phyloP scores from a whole-genome alignment of 2,888 invertebrate genomes.

The Eurytoma californica region DNA sequence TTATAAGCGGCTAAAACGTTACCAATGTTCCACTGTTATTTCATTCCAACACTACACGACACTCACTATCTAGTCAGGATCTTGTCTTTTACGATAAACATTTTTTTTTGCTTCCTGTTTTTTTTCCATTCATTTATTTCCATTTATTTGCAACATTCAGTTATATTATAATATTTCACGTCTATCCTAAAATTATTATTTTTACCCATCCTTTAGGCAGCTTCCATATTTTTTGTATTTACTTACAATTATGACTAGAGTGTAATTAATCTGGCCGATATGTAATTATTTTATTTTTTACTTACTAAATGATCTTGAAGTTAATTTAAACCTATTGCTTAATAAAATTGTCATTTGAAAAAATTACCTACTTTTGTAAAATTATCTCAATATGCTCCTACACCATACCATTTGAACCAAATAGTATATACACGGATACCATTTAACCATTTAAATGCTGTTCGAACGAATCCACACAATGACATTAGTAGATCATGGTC shows the following conservation, averaged over 20 bases:
- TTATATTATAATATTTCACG: background rate
- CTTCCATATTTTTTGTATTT: background rate
- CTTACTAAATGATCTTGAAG: background rate
- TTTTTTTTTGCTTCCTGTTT: background rate
- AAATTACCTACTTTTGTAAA: conserved; percentile 16
- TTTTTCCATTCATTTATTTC: background rate
- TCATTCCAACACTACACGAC: background rate
- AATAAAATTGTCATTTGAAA: background rate
- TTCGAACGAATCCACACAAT: conserved; percentile 50
- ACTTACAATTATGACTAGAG: background rate
- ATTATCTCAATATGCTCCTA: conserved; percentile 24
- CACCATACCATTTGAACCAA: conserved; percentile 7
- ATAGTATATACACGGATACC: background rate
- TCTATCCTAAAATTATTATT: conserved; percentile 1
- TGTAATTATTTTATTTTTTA: background rate
- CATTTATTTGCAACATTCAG: background rate
- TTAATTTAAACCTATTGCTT: background rate
- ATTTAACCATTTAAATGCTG: conserved; percentile 27
- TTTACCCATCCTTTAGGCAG: background rate
- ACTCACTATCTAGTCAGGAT: conserved; percentile 13
- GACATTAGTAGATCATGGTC: conserved; percentile 56
- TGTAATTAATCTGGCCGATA: background rate
- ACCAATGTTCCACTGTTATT: conserved; percentile 50
- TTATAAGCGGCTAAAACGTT: conserved; percentile 97
- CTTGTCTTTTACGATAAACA: conserved; percentile 1